Evolutionary conservation across 2,113 vertebrate species (phyloP).

Genomic region (Suricata suricatta): DNA sequence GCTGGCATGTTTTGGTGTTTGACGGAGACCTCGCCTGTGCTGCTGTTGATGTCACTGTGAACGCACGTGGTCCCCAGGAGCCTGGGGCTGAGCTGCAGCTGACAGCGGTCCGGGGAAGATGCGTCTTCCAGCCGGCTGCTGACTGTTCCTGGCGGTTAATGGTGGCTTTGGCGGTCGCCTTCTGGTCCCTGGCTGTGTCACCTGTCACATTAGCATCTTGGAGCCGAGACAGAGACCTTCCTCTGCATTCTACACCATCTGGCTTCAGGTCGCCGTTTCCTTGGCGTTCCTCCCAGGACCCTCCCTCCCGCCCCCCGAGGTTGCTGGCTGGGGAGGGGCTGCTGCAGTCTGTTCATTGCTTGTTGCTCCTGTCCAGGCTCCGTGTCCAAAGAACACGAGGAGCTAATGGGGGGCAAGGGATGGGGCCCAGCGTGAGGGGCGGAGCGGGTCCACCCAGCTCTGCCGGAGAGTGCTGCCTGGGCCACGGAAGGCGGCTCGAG

Average conservation of each 20-base stretch:
- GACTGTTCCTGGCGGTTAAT: slow-evolving; percentile 46
- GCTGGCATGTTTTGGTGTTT: neutral
- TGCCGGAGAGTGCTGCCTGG: rapidly evolving
- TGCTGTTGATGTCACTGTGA: neutral
- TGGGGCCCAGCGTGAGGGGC: neutral
- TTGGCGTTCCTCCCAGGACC: neutral
- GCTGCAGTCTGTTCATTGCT: slow-evolving; percentile 28
- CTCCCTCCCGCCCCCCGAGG: neutral
- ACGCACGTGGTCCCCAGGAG: neutral
- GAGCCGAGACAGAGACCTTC: neutral
- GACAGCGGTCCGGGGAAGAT: neutral
- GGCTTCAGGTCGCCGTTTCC: neutral
- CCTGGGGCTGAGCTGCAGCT: neutral
- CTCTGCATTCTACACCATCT: neutral
- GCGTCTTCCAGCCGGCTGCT: neutral
- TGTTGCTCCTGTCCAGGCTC: neutral
- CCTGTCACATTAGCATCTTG: slow-evolving; percentile 31
- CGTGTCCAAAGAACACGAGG: rapidly evolving
- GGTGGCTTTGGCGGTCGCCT: neutral
- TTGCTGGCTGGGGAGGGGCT: neutral
- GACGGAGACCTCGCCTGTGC: rapidly evolving
- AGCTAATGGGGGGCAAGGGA: neutral
- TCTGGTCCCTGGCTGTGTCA: slow-evolving; percentile 24
- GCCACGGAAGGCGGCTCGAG: neutral
- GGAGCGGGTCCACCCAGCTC: neutral